Evolutionary conservation across 2,888 invertebrate genomes (phyloP), one percentile per base, ranked within the genome.

Genomic region (Brachyptera risi): DNA sequence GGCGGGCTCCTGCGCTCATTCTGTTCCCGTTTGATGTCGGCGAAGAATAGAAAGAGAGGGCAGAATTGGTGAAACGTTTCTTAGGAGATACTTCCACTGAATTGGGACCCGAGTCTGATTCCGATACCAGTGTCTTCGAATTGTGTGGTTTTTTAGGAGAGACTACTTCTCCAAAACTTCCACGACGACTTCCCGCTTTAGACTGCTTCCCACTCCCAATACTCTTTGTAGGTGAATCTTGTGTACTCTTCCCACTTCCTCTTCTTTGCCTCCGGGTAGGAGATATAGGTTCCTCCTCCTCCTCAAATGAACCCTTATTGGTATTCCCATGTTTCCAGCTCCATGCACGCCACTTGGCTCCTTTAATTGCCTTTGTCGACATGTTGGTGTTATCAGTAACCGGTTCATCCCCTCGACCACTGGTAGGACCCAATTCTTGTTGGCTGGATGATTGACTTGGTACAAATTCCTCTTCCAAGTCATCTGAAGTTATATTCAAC

Each of bases 391-490:
- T n/a, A n/a, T n/a, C n/a, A n/a, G n/a, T n/a, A n/a, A n/a, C n/a
- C n/a, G n/a, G n/a, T n/a, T n/a, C n/a, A n/a, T n/a, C n/a, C n/a
- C n/a, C n/a, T n/a, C n/a, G n/a, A n/a, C n/a, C n/a, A n/a, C n/a
- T n/a, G n/a, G n/a, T n/a, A n/a, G n/a, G n/a, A n/a, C n/a, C n/a
- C n/a, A 58, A 44, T 17, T 64, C 64, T 31, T 24, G 56, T 50
- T 64, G 59, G 35, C 61, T 64, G 23, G 59, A 44, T 26, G 61
- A 58, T 35, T 59, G 26, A 57, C 44, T 57, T 19, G 61, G 73
- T 67, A 75, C 73, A 65, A 75, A 71, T 68, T 71, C 71, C 69
- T 71, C 74, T 67, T 76, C 76, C 70, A 76, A 73, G 69, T 76
- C 76, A 72, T 76, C 76, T 76, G 68, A 68, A 67, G 69, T 69